Conservation (phyloP, 2,888 invertebrate genomes). For the Rugalucina vietnamica region DNA sequence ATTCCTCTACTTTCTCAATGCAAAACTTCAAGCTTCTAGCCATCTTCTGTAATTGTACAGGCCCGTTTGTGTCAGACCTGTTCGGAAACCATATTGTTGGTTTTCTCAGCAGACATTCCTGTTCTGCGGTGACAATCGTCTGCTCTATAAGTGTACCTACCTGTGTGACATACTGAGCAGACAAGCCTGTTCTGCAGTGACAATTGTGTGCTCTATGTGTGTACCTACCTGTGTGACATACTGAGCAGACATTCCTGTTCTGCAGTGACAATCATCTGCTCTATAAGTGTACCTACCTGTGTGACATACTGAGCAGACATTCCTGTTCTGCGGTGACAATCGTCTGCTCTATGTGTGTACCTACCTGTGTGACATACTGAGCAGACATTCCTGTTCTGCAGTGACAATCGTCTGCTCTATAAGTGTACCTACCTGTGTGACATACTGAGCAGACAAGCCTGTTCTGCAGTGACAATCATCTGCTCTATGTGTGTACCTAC, state of each 20-base stretch:
- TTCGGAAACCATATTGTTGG: too few relatives aligned
- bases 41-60: too few relatives aligned
- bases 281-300: slow-evolving; percentile 40
- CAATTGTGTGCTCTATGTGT: too few relatives aligned
- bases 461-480: slow-evolving; percentile 40
- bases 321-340: slow-evolving; percentile 37
- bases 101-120: slow-evolving; percentile 41
- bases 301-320: slow-evolving; percentile 44
- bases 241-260: slow-evolving; percentile 40
- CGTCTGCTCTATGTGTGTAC: slow-evolving; percentile 48
- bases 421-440: slow-evolving; percentile 33
- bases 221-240: too few relatives aligned
- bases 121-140: slow-evolving; percentile 39
- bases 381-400: slow-evolving; percentile 50
- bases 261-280: slow-evolving; percentile 45
- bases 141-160: slow-evolving; percentile 48
- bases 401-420: slow-evolving; percentile 50
- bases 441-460: slow-evolving; percentile 42
- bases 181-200: too few relatives aligned
- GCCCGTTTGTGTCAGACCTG: too few relatives aligned
- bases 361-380: slow-evolving; percentile 39
- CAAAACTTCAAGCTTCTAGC: too few relatives aligned
- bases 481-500: slow-evolving; percentile 48
- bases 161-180: slow-evolving; percentile 43
- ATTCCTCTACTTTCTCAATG: too few relatives aligned